Evolutionary conservation across 2,888 invertebrate species (phyloP).

Genomic region (Scrobipalpa atriplicella): DNA sequence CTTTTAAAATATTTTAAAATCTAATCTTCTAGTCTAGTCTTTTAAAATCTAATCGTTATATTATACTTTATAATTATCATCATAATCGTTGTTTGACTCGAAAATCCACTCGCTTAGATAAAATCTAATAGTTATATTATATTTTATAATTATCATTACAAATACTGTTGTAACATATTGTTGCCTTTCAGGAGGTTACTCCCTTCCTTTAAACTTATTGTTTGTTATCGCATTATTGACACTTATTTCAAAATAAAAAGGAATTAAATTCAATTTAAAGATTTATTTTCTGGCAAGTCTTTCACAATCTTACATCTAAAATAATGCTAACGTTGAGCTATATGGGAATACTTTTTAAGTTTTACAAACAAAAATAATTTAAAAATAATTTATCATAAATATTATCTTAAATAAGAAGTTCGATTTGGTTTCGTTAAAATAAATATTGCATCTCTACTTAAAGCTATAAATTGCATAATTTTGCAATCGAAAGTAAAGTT

Average conservation of each 20-base stretch:
- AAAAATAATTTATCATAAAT: constrained; percentile 50
- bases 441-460: constrained; percentile 33
- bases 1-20: too few relatives aligned
- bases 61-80: too few relatives aligned
- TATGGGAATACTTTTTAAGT: constrained; percentile 29
- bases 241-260: background rate
- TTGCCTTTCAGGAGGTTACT: too few relatives aligned
- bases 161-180: too few relatives aligned
- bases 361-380: constrained; percentile 43
- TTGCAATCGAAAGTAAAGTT: constrained; percentile 6
- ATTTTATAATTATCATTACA: too few relatives aligned
- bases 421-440: constrained; percentile 66
- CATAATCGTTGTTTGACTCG: too few relatives aligned
- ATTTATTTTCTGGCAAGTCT: constrained; percentile 57
- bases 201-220: too few relatives aligned
- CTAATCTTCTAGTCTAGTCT: too few relatives aligned
- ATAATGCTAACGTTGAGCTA: constrained; percentile 38
- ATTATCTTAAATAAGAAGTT: constrained; percentile 61
- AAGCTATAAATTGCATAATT: constrained; percentile 22
- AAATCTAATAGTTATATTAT: too few relatives aligned
- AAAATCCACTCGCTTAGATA: too few relatives aligned
- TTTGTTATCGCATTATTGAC: too few relatives aligned
- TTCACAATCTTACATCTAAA: constrained; percentile 42
- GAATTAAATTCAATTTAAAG: constrained; percentile 21
- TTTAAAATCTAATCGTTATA: too few relatives aligned